A percentile compares a stretch with the other conserved stretches of the same genome.
Conservation (phyloP, 2,113 vertebrate species). For the Varanus salvator region DNA sequence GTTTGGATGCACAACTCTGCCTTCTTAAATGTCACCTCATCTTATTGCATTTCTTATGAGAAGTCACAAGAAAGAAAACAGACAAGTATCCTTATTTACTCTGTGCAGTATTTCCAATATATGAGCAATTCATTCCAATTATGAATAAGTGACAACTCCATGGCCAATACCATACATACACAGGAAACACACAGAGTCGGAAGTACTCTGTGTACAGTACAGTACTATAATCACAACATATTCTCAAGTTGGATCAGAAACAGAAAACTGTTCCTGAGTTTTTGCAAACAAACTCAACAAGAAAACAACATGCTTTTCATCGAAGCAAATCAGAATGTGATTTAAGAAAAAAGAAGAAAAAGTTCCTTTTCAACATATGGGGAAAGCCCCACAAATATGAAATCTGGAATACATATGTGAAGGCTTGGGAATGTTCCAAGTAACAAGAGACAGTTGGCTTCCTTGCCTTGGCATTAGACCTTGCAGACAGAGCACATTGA, state of each 20-base stretch:
- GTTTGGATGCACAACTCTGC: not conserved
- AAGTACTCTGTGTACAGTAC: too few species aligned
- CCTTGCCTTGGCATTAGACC: conserved; percentile 1
- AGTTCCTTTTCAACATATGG: not conserved
- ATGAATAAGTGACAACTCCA: not conserved
- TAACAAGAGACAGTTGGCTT: conserved; percentile 1
- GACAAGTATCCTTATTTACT: not conserved
- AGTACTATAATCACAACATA: not conserved
- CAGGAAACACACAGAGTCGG: not conserved
- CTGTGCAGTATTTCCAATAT: not conserved
- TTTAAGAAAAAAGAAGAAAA: not conserved
- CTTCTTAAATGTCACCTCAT: not conserved
- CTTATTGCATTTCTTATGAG: not conserved
- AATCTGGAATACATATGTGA: conserved; percentile 8
- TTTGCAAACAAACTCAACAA: not conserved
- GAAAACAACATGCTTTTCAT: conserved; percentile 1
- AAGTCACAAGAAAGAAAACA: not conserved
- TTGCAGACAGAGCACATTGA: not conserved
- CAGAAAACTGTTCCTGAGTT: not conserved
- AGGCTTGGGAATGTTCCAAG: conserved; percentile 7
- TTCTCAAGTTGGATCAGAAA: not conserved
- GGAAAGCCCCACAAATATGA: not conserved
- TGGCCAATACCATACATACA: not conserved
- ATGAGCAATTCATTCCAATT: not conserved
- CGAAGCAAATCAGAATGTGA: not conserved